Evolutionary conservation across 2,888 invertebrate species (phyloP).

Genomic region (Myopa tessellatipennis): DNA sequence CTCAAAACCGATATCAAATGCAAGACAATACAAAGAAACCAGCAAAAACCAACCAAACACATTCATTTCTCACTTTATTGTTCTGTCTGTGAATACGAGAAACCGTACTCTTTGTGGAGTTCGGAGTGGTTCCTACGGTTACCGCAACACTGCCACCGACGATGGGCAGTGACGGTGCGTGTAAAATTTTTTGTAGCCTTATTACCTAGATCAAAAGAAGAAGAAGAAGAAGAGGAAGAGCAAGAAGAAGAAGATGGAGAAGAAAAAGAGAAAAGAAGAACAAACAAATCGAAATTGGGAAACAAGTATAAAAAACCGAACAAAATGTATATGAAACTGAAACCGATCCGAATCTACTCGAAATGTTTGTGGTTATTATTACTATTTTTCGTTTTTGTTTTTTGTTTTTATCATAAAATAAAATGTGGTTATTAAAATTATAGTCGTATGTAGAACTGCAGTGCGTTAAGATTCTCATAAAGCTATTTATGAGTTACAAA

Average conservation of each 20-base stretch:
- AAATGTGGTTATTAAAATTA: too few relatives aligned
- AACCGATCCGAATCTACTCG: neutral
- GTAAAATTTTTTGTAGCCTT: conserved; percentile 84
- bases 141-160: conserved; percentile 66
- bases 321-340: conserved; percentile 23
- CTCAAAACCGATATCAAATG: neutral
- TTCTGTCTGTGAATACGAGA: conserved; percentile 67
- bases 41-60: conserved; percentile 38
- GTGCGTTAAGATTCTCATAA: too few relatives aligned
- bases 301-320: conserved; percentile 37
- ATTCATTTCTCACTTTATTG: conserved; percentile 64
- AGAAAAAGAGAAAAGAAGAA: conserved; percentile 43
- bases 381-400: neutral
- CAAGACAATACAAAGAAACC: conserved; percentile 14
- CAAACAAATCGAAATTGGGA: conserved; percentile 40
- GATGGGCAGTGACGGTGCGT: conserved; percentile 71
- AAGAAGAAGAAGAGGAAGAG: conserved; percentile 47
- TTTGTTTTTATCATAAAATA: too few relatives aligned
- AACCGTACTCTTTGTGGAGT: conserved; percentile 66
- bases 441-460: too few relatives aligned
- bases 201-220: conserved; percentile 73
- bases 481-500: too few relatives aligned
- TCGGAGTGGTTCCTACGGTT: conserved; percentile 66
- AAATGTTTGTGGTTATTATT: neutral
- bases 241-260: conserved; percentile 11